These are phyloP conservation scores for Ceryle rudis DNA, from an alignment of 2,797 vertebrate species.

Conservation along the genomic window DNA sequence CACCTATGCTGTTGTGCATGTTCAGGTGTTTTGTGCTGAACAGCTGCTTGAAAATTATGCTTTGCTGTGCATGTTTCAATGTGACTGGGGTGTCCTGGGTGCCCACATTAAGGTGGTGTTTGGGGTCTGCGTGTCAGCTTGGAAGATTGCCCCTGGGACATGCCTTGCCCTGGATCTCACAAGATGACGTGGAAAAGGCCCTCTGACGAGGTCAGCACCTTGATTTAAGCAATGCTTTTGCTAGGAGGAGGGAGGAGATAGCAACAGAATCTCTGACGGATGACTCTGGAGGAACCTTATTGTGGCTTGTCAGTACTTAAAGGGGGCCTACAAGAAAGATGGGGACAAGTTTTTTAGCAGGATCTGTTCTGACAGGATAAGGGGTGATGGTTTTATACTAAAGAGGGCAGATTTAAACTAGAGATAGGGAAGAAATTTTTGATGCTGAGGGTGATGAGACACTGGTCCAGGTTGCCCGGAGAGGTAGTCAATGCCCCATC, in stretches of 20 bases:
- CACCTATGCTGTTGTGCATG: fast-evolving
- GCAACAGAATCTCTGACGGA: neutral
- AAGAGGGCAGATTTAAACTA: neutral
- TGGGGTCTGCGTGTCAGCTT: neutral
- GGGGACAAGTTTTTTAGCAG: neutral
- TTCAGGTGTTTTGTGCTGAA: neutral
- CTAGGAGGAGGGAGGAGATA: neutral
- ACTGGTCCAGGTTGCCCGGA: neutral
- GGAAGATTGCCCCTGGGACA: neutral
- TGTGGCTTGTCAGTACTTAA: neutral
- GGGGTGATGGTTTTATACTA: neutral
- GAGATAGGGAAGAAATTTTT: neutral
- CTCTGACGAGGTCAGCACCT: neutral
- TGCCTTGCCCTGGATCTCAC: neutral
- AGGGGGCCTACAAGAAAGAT: neutral
- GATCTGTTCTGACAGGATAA: neutral
- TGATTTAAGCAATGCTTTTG: neutral
- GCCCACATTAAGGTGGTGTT: fast-evolving
- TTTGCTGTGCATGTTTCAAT: neutral
- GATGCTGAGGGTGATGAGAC: neutral
- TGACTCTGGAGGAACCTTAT: neutral
- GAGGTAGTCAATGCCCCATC: neutral
- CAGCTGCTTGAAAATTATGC: fast-evolving
- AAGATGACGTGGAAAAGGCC: neutral
- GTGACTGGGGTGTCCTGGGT: too few relatives aligned